These are phyloP conservation scores for Alloplasta piceator DNA, from an alignment of 2,888 invertebrate genomes.

Conservation along the genomic window DNA sequence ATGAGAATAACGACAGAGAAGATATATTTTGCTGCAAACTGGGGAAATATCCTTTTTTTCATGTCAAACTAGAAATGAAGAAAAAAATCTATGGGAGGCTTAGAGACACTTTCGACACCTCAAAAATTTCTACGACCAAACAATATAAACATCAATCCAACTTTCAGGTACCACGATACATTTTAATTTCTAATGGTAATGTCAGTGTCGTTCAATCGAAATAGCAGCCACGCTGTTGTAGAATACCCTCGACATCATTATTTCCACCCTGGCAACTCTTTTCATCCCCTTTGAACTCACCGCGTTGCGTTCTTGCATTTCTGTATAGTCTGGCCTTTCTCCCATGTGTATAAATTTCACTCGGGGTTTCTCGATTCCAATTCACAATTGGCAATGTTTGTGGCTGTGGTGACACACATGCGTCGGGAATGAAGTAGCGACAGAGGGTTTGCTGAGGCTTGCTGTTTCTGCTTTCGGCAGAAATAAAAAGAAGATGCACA, in stretches of 20 bases:
- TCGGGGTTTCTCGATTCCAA: conserved; percentile 35
- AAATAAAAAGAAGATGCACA: conserved; percentile 13
- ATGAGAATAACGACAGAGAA: background rate
- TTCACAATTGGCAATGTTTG: conserved; percentile 53
- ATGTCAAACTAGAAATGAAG: no score
- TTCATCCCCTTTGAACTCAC: conserved; percentile 32
- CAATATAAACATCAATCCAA: no score
- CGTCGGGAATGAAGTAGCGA: conserved; percentile 22
- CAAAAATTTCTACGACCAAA: no score
- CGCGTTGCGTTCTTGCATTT: conserved; percentile 5
- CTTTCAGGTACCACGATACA: no score
- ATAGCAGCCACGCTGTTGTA: background rate
- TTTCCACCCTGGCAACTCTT: conserved; percentile 32
- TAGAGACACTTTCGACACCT: no score
- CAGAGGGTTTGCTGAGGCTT: conserved; percentile 21
- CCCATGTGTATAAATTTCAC: conserved; percentile 25
- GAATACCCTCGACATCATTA: conserved; percentile 19
- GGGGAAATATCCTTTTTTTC: background rate
- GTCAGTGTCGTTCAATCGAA: background rate
- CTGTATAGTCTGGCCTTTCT: conserved; percentile 12
- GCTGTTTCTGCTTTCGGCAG: conserved; percentile 36
- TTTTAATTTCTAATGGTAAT: no score
- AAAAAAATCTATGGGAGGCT: no score
- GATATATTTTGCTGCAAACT: background rate
- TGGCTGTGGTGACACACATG: conserved; percentile 32